Conservation (phyloP, 1,140 invertebrate genomes). For the Listronotus oregonensis region DNA sequence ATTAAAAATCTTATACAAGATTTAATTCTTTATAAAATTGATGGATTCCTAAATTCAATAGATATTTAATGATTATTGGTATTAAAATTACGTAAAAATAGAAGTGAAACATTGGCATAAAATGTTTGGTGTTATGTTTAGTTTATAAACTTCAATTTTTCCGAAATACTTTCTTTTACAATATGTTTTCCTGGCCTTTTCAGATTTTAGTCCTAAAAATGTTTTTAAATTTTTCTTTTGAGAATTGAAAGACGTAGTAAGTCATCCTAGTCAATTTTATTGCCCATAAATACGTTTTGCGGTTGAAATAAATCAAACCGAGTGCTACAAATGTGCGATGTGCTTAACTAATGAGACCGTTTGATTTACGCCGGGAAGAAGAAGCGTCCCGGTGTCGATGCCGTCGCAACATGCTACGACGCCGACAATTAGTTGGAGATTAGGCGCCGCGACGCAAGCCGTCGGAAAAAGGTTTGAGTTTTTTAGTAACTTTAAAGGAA, state of each 20-base stretch:
- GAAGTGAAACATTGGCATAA: no score
- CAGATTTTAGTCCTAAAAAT: no score
- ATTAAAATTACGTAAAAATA: no score
- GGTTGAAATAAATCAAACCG: constrained; percentile 44
- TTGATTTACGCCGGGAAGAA: constrained; percentile 36
- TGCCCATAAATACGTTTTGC: constrained; percentile 39
- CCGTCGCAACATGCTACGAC: neutral
- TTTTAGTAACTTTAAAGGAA: neutral
- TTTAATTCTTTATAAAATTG: no score
- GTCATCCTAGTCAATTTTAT: constrained; percentile 36
- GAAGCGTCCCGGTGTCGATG: neutral
- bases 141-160: no score
- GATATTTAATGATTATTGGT: no score
- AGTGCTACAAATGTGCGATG: constrained; percentile 43
- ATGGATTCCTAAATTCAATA: no score
- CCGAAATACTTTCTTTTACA: no score
- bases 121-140: no score
- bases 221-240: no score
- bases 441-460: neutral
- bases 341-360: constrained; percentile 45
- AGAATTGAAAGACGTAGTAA: constrained; percentile 5
- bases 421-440: constrained; percentile 22
- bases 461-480: neutral
- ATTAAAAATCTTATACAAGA: no score
- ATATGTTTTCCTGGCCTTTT: no score